Percentiles rank a stretch among this genome's conserved stretches.
Evolutionary conservation across 2,888 invertebrate species (phyloP).

Genomic region (Frankliniella fusca): DNA sequence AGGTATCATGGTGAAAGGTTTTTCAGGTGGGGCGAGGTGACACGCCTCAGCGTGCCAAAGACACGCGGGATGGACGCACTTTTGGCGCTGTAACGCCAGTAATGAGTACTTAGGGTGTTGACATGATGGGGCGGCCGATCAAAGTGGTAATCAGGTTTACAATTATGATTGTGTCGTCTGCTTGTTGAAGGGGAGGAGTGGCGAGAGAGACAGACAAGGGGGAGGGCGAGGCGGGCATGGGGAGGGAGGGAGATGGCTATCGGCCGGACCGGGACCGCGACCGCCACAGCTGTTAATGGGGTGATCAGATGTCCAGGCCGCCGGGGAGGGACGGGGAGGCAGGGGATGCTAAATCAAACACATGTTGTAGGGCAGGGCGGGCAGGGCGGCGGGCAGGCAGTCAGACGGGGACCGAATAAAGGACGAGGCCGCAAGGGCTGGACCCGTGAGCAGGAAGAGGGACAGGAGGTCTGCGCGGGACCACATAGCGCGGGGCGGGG

Average conservation of each 20-base stretch:
- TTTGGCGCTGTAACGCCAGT: not conserved
- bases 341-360: constrained; percentile 10
- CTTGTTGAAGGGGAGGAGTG: not conserved
- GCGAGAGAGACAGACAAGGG: not conserved
- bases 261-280: not conserved
- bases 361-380: not conserved
- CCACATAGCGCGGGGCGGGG: too few species aligned
- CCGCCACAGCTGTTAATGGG: constrained; percentile 21
- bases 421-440: not conserved
- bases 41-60: too few species aligned
- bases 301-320: constrained; percentile 22
- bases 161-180: constrained; percentile 10
- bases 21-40: too few species aligned
- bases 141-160: constrained; percentile 6
- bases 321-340: not conserved
- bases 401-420: too few species aligned
- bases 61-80: too few species aligned
- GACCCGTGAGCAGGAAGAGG: too few species aligned
- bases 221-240: not conserved
- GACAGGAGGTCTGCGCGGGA: too few species aligned
- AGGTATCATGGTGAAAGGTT: too few species aligned
- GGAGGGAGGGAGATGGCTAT: not conserved
- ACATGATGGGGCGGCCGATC: not conserved
- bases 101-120: not conserved
- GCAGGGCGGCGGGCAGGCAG: not conserved